Evolutionary conservation across 2,888 invertebrate species (phyloP), one percentile per base, ranked within the genome.

Genomic region (Machimus atricapillus): DNA sequence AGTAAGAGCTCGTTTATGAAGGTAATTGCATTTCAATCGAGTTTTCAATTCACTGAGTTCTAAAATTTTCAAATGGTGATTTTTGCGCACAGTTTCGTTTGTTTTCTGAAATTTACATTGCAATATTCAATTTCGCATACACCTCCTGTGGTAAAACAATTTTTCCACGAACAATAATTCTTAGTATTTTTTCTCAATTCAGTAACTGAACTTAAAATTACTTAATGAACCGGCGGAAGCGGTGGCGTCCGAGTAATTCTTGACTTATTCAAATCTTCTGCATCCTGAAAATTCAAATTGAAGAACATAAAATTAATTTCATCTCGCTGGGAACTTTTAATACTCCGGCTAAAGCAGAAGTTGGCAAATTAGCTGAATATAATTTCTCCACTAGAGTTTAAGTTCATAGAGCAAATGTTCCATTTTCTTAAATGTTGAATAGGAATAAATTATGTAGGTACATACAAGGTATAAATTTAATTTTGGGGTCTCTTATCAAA

Each of bases 11-110:
- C 78, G n/a, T 46, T 78, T 40, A 43, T 43, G 40, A 78, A 43
- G 43, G 78, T 78, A 78, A 78, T 78, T 78, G 40, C 78, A 43
- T 40, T 78, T 78, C 78, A 78, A 78, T 78, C 23, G 43, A 78
- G 78, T 78, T 78, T 78, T 40, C 43, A 37, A 78, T 76, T 76
- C 19, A 76, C 76, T 66, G 23, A 66, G 76, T 76, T 76, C 37
- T 6, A 19, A 76, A 76, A 66, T 66, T 66, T 66, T 66, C 76
- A 37, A 37, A n/a, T 76, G 76, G n/a, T 37, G 14, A 74, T 37
- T 74, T 74, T 74, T 31, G 73, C 27, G 16, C 34, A 14, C 16
- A 34, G 27, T 43, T 43, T 27, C 37, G 19, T 37, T 37, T 40
- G 37, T 78, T 12, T 78, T 78, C 19, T 43, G 0, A 66, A 66